Percentiles rank a stretch among this genome's conserved stretches.
These are phyloP conservation scores for Amphiura filiformis DNA, from an alignment of 35 echinoderm and acorn worm genomes.

Conservation along the genomic window DNA sequence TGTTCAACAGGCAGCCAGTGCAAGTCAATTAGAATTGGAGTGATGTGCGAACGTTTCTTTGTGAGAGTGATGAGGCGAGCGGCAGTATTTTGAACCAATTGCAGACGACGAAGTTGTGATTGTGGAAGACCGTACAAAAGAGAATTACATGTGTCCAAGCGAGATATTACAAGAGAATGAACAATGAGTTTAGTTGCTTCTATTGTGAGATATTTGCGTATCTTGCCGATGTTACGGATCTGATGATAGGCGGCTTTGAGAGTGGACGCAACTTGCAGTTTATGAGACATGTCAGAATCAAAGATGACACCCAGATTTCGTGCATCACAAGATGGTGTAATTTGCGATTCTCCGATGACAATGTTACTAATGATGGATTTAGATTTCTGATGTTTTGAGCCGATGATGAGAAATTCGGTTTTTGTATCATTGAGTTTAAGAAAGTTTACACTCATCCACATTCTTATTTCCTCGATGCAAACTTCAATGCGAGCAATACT, in stretches of 20 bases:
- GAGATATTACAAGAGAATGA: slow-evolving; percentile 45
- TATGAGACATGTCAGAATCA: neutral
- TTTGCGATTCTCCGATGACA: neutral
- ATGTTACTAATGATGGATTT: slow-evolving; percentile 12
- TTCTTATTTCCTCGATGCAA: too few relatives aligned
- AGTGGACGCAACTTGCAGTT: slow-evolving; percentile 14
- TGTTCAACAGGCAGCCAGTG: slow-evolving; percentile 59
- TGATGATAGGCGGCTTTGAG: slow-evolving; percentile 11
- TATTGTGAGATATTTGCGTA: slow-evolving; percentile 42
- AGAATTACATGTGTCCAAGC: slow-evolving; percentile 44
- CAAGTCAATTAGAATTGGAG: slow-evolving; percentile 19
- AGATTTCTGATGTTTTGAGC: neutral
- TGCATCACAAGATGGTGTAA: neutral
- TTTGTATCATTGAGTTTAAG: slow-evolving; percentile 62
- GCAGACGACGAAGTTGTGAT: slow-evolving; percentile 30
- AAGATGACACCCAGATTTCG: slow-evolving; percentile 16
- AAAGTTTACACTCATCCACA: too few relatives aligned
- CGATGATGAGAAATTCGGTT: slow-evolving; percentile 39
- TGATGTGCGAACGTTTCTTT: slow-evolving; percentile 29
- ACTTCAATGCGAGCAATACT: too few relatives aligned
- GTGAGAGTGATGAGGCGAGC: slow-evolving; percentile 34
- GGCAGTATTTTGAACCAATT: slow-evolving; percentile 50
- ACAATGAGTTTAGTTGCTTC: slow-evolving; percentile 28
- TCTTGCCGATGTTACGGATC: slow-evolving; percentile 45
- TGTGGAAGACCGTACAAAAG: slow-evolving; percentile 44